phyloP scores from a whole-genome alignment of 2,888 invertebrate genomes.

The Halocaridina rubra region DNA sequence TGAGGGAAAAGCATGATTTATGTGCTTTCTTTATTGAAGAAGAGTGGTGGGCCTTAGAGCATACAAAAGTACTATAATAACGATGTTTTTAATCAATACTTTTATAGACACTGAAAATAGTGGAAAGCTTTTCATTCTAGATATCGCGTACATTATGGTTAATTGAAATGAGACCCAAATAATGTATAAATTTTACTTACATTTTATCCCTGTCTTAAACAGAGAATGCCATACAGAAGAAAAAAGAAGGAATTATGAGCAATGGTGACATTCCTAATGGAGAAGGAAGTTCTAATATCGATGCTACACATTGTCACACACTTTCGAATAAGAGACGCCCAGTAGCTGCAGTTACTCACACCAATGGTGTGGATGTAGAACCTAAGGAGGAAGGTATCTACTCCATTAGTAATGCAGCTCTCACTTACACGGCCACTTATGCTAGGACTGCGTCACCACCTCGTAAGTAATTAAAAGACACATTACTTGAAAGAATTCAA shows the following conservation, averaged over 20 bases:
- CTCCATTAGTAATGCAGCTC: constrained; percentile 55
- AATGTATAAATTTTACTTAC: background rate
- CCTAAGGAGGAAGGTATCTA: constrained; percentile 52
- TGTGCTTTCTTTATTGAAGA: no score
- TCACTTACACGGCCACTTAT: constrained; percentile 34
- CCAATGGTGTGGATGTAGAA: background rate
- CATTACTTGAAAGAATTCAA: no score
- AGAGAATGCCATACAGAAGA: constrained; percentile 5
- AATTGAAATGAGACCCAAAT: no score
- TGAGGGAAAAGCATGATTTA: no score
- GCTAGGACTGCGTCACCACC: constrained; percentile 35
- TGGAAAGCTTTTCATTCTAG: no score
- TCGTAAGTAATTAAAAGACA: no score
- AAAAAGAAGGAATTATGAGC: constrained; percentile 21
- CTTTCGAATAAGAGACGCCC: constrained; percentile 23
- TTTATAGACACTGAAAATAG: no score
- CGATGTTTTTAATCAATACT: no score
- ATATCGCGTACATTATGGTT: no score
- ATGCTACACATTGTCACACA: constrained; percentile 11
- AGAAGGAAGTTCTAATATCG: background rate
- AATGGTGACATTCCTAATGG: constrained; percentile 9
- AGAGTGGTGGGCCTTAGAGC: no score
- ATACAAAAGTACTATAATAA: no score
- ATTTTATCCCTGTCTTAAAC: background rate
- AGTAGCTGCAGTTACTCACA: background rate